These are phyloP conservation scores for Megaceryle maxima DNA, from an alignment of 2,113 vertebrate species.

Conservation along the genomic window DNA sequence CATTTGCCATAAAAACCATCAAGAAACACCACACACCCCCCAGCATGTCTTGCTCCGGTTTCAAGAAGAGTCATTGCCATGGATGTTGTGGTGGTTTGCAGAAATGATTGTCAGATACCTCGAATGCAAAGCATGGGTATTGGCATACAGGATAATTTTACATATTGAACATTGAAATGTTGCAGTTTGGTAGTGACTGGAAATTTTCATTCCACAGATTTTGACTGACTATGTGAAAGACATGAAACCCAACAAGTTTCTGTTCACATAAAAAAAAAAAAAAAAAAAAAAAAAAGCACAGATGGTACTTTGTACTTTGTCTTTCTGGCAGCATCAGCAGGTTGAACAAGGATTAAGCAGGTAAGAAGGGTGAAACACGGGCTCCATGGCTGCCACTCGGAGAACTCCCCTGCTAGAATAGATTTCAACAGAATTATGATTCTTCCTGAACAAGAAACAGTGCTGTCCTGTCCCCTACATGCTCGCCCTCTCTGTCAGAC, in stretches of 20 bases:
- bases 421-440: background rate
- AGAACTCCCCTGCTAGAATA: background rate
- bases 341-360: background rate
- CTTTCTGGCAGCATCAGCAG: background rate
- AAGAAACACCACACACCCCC: background rate
- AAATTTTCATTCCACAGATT: background rate
- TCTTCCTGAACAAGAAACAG: background rate
- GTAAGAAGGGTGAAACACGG: background rate
- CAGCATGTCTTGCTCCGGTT: background rate
- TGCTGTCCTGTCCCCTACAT: background rate
- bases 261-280: background rate
- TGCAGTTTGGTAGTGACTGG: background rate
- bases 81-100: background rate
- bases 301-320: background rate
- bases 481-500: background rate
- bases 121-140: background rate
- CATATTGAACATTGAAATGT: background rate
- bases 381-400: fast-evolving
- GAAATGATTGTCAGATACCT: background rate
- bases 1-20: background rate
- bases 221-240: background rate
- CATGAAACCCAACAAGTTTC: background rate
- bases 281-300: background rate
- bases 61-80: background rate
- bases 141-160: background rate